A percentile compares a stretch with the other conserved stretches of the same genome.
These are phyloP conservation scores for Mesodorylaimus sp. DNA, from an alignment of 2,888 invertebrate species.

Conservation along the genomic window DNA sequence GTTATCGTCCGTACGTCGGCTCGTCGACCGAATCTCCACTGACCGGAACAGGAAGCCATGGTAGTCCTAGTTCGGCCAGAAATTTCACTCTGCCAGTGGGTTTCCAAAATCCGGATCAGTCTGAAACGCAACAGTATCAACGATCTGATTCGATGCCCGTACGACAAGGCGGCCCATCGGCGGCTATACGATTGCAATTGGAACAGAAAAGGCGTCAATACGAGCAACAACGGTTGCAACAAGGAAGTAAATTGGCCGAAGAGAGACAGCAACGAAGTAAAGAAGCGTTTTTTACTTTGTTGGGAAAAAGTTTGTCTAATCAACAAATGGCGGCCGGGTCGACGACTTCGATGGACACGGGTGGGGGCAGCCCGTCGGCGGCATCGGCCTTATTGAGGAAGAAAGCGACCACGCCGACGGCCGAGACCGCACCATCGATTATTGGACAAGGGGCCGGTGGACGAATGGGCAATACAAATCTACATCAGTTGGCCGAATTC, in stretches of 20 bases:
- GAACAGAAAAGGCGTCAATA: conserved; percentile 22
- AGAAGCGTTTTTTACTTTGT: conserved; percentile 12
- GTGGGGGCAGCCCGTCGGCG: no score
- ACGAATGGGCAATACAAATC: not conserved
- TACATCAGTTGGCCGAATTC: not conserved
- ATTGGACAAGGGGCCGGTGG: not conserved
- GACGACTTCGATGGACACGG: no score
- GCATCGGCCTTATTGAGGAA: no score
- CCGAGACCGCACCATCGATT: not conserved
- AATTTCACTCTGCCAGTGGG: no score
- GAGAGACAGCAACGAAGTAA: conserved; percentile 19
- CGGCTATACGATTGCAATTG: conserved; percentile 19
- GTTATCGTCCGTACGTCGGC: conserved; percentile 3
- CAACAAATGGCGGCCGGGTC: not conserved
- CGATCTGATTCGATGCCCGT: conserved; percentile 2
- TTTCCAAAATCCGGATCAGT: no score
- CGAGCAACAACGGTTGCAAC: conserved; percentile 5
- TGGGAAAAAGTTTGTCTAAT: not conserved
- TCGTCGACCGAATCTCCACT: not conserved
- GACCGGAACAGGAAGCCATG: not conserved
- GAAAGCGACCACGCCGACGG: not conserved
- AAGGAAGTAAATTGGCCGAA: conserved; percentile 1
- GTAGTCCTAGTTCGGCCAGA: not conserved
- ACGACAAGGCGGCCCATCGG: not conserved
- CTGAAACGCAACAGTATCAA: not conserved